phyloP scores from a whole-genome alignment of 2,888 invertebrate genomes.

The Ischnus inquisitorius region DNA sequence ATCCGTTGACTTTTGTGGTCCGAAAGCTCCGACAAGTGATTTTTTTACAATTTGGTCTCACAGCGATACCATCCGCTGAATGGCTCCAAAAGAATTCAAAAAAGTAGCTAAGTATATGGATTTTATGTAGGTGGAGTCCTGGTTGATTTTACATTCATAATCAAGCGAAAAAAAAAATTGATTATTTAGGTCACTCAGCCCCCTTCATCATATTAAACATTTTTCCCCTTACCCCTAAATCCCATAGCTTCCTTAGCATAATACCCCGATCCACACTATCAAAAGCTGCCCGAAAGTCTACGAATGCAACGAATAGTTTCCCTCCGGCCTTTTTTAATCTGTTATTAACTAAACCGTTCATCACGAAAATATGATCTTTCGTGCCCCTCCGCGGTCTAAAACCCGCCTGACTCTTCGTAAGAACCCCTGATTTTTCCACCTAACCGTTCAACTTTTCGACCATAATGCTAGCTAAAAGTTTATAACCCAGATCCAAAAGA shows the following conservation, averaged over 20 bases:
- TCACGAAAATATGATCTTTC: conserved; percentile 49
- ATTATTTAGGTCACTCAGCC: too few relatives aligned
- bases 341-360: conserved; percentile 40
- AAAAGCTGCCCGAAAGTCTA: conserved; percentile 55
- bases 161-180: too few relatives aligned
- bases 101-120: too few relatives aligned
- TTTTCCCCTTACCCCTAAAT: conserved; percentile 21
- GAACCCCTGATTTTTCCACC: conserved; percentile 6
- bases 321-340: conserved; percentile 32
- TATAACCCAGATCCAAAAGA: too few relatives aligned
- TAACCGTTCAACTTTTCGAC: conserved; percentile 26
- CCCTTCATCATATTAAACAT: conserved; percentile 37
- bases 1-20: too few relatives aligned
- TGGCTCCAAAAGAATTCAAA: too few relatives aligned
- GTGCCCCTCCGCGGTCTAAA: background rate
- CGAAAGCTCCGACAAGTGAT: too few relatives aligned
- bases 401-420: background rate
- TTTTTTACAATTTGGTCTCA: too few relatives aligned
- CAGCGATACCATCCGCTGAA: too few relatives aligned
- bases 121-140: too few relatives aligned
- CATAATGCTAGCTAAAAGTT: conserved; percentile 36
- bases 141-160: too few relatives aligned
- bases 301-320: conserved; percentile 28
- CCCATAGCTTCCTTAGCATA: conserved; percentile 27
- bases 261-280: background rate